Percentiles rank a stretch among this genome's conserved stretches.
Conservation (phyloP, 2,888 invertebrate genomes). For the Tetrapedia diversipes region DNA sequence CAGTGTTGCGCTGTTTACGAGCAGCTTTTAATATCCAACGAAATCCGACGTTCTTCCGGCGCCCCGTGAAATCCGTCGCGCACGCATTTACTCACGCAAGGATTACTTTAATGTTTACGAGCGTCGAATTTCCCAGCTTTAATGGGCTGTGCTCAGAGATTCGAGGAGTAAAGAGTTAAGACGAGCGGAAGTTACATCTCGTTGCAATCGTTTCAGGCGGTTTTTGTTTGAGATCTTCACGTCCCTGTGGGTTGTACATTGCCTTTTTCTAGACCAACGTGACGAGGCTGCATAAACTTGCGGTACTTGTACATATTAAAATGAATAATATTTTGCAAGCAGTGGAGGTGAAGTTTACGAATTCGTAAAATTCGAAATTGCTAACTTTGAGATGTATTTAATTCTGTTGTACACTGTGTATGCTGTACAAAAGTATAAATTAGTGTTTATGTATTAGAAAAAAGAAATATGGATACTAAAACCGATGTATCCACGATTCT, state of each 20-base stretch:
- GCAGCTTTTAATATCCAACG: constrained; percentile 60
- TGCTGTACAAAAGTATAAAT: not conserved
- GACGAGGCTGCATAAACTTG: not conserved
- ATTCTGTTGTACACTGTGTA: not conserved
- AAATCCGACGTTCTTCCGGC: constrained; percentile 30
- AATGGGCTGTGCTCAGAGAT: constrained; percentile 32
- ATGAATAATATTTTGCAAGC: too few relatives aligned
- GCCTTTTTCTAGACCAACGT: not conserved
- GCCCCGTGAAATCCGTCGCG: constrained; percentile 25
- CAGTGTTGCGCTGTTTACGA: constrained; percentile 58
- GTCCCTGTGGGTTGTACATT: not conserved
- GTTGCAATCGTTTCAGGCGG: not conserved
- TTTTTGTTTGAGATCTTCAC: not conserved
- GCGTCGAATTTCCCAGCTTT: constrained; percentile 49
- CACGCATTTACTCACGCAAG: constrained; percentile 66
- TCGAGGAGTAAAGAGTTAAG: constrained; percentile 37
- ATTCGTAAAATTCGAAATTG: not conserved
- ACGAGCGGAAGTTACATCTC: constrained; percentile 40
- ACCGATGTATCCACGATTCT: not conserved
- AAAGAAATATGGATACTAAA: too few relatives aligned
- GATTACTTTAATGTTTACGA: constrained; percentile 65
- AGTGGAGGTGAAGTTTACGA: not conserved
- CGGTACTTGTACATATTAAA: too few relatives aligned
- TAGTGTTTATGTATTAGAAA: too few relatives aligned
- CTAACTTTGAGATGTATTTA: not conserved